Percentiles rank a stretch among this genome's conserved stretches.
phyloP scores from a whole-genome alignment of 2,797 vertebrate species.

The Tauraco hartlaubi region DNA sequence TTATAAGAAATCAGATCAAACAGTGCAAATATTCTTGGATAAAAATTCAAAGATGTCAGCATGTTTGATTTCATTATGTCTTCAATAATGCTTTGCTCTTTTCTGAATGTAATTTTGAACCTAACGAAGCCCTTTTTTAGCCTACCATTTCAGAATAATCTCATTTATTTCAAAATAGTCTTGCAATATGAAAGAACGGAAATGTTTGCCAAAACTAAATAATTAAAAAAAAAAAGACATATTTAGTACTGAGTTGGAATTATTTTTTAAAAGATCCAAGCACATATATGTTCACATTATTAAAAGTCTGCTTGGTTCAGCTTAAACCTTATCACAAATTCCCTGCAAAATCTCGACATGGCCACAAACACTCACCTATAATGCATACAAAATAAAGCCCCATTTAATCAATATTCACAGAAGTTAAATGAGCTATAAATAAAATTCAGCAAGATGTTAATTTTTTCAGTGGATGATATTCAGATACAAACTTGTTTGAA shows the following conservation, averaged over 20 bases:
- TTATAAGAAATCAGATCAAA: neutral
- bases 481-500: neutral
- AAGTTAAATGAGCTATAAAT: neutral
- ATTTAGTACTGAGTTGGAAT: neutral
- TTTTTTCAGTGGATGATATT: neutral
- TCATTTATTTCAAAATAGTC: neutral
- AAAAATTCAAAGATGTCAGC: neutral
- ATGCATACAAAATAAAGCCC: fast-evolving
- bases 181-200: neutral
- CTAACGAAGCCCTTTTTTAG: neutral
- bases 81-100: neutral
- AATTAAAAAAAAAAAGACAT: neutral
- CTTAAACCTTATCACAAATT: neutral
- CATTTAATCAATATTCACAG: neutral
- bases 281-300: neutral
- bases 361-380: neutral
- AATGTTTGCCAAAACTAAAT: neutral
- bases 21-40: neutral
- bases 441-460: neutral
- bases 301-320: neutral
- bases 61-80: neutral
- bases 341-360: neutral
- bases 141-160: neutral
- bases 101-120: neutral
- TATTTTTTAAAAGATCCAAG: neutral